These are phyloP conservation scores for Rhynchomys soricoides DNA, from an alignment of 2,113 vertebrate genomes.

Conservation along the genomic window DNA sequence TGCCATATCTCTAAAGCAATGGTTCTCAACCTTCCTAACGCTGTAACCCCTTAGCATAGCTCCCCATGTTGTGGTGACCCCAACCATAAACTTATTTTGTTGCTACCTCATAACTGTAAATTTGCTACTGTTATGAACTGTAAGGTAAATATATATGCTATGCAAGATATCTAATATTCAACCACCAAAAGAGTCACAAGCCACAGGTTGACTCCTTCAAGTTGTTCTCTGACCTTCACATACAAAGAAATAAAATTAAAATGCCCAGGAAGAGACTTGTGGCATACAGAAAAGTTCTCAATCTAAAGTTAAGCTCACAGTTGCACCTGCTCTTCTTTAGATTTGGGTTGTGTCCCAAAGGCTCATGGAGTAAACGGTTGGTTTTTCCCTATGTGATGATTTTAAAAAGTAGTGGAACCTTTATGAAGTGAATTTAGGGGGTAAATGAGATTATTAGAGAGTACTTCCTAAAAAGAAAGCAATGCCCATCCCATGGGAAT, in stretches of 20 bases:
- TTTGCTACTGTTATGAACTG: background rate
- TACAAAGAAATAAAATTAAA: background rate
- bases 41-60: background rate
- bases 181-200: background rate
- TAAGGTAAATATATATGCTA: background rate
- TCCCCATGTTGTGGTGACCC: background rate
- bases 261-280: background rate
- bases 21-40: background rate
- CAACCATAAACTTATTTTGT: too few relatives aligned
- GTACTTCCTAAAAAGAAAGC: background rate
- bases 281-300: background rate
- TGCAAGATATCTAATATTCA: background rate
- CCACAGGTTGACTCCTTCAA: background rate
- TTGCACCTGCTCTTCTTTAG: background rate
- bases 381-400: background rate
- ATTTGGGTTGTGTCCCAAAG: background rate
- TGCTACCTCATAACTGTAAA: background rate
- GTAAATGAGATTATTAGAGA: background rate
- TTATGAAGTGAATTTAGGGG: background rate
- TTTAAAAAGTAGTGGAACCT: background rate
- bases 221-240: background rate
- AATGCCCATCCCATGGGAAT: background rate
- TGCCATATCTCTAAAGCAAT: slow-evolving; percentile 1
- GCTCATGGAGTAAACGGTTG: background rate
- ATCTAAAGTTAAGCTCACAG: background rate